Conservation (phyloP, 2,113 vertebrate genomes). For the Bolborhynchus lineola region DNA sequence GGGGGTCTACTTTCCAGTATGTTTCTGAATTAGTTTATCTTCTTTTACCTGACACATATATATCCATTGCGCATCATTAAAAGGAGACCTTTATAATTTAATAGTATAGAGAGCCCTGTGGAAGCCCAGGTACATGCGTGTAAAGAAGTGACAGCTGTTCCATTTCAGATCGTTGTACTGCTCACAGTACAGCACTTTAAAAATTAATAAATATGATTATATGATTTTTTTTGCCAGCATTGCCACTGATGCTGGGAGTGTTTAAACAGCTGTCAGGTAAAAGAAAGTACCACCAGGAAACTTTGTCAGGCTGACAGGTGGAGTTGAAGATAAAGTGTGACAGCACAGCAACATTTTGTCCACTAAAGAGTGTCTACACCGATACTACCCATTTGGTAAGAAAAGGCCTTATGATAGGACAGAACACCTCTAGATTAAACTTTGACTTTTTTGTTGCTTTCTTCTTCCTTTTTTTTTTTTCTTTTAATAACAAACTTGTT, state of each 20-base stretch:
- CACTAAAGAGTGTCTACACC: background rate
- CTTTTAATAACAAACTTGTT: background rate
- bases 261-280: slow-evolving; percentile 37
- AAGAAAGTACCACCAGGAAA: background rate
- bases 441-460: background rate
- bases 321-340: background rate
- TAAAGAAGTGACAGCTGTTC: slow-evolving; percentile 71
- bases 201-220: slow-evolving; percentile 67
- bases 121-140: background rate
- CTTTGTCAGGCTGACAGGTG: slow-evolving; percentile 19
- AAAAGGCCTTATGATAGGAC: background rate
- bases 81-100: background rate
- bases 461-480: background rate
- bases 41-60: background rate
- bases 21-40: slow-evolving; percentile 20
- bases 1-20: background rate
- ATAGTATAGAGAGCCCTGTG: slow-evolving; percentile 31
- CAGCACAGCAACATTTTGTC: background rate
- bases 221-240: slow-evolving; percentile 37
- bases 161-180: slow-evolving; percentile 56
- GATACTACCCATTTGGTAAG: background rate
- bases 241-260: slow-evolving; percentile 51
- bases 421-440: background rate
- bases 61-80: background rate
- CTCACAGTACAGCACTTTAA: slow-evolving; percentile 67